phyloP scores from a whole-genome alignment of 2,113 vertebrate species.

The Gopherus flavomarginatus region DNA sequence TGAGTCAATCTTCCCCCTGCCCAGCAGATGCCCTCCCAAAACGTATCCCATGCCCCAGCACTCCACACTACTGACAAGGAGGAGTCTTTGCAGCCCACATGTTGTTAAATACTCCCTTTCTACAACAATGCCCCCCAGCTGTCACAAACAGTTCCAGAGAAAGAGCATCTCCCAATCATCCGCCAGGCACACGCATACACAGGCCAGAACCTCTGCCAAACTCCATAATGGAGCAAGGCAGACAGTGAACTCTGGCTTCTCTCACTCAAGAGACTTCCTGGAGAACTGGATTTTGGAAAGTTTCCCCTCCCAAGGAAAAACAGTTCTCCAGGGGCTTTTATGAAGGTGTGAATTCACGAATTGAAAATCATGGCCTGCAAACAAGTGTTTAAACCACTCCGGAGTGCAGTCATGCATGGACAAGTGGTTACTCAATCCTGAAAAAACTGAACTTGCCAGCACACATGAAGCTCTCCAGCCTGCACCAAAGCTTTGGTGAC shows the following conservation, averaged over 20 bases:
- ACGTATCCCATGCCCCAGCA: accelerated
- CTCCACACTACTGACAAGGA: accelerated
- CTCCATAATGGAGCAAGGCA: background rate
- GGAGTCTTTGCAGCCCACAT: background rate
- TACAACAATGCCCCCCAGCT: accelerated
- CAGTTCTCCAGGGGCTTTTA: background rate
- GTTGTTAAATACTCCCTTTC: background rate
- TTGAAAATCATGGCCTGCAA: slow-evolving; percentile 43
- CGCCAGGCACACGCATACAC: too few species aligned
- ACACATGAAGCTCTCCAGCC: background rate
- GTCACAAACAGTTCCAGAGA: background rate
- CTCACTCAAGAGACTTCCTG: too few species aligned
- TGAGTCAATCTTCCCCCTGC: background rate
- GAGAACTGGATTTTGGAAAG: background rate
- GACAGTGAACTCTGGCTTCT: too few species aligned
- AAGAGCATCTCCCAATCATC: background rate
- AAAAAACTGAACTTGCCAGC: background rate
- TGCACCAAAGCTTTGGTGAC: background rate
- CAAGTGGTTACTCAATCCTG: background rate
- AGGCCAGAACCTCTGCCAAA: background rate
- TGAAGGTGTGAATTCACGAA: slow-evolving; percentile 29
- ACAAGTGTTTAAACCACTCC: slow-evolving; percentile 9
- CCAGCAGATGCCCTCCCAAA: accelerated
- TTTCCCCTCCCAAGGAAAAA: background rate
- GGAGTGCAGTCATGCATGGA: background rate